phyloP scores from a whole-genome alignment of 2,797 vertebrate genomes.

The Tapirus indicus region DNA sequence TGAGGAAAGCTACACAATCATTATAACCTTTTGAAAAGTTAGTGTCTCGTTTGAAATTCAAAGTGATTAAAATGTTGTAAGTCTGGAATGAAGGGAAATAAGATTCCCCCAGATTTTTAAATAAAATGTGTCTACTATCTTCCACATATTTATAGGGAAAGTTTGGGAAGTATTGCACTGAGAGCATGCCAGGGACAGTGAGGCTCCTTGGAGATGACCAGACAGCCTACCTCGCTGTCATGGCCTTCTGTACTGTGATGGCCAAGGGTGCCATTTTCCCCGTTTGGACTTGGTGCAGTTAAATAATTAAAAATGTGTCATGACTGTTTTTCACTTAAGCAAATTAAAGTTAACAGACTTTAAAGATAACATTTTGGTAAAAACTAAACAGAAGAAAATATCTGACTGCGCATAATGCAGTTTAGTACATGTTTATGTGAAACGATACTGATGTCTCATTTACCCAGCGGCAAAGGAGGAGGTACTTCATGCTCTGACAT shows the following conservation, averaged over 20 bases:
- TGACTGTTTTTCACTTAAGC: not conserved
- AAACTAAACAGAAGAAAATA: not conserved
- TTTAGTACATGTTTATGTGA: not conserved
- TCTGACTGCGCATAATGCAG: not conserved
- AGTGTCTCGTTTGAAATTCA: not conserved
- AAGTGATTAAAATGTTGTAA: slow-evolving; percentile 20
- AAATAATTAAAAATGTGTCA: not conserved
- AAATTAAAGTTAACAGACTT: not conserved
- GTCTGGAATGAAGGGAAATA: not conserved
- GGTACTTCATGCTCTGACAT: not conserved
- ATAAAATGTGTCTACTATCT: not conserved
- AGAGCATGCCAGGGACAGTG: not conserved
- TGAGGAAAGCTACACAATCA: not conserved
- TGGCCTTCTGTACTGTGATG: not conserved
- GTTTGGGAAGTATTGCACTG: not conserved
- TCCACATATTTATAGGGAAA: not conserved
- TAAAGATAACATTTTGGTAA: not conserved
- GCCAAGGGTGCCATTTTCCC: not conserved
- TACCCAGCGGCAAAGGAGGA: not conserved
- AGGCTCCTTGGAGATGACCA: not conserved
- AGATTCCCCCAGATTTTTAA: not conserved
- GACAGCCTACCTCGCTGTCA: rapidly evolving
- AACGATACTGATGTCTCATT: not conserved
- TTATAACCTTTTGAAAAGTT: not conserved
- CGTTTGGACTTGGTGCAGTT: not conserved